A percentile compares a stretch with the other conserved stretches of the same genome.
Conservation (phyloP, 2,888 invertebrate genomes). For the Phortica magna region DNA sequence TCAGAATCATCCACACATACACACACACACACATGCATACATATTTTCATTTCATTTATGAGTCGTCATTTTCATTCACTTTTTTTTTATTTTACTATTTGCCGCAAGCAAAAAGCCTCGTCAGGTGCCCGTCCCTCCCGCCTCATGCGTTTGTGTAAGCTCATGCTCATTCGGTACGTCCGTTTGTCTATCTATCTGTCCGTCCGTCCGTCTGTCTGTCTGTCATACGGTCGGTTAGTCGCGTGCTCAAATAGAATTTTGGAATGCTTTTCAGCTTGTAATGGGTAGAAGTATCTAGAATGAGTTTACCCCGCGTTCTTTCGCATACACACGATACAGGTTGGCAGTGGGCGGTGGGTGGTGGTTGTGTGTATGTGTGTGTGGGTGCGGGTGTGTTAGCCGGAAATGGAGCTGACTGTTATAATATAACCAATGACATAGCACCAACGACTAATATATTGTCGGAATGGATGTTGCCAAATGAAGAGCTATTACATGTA, state of each 20-base stretch:
- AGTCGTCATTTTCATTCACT: conserved; percentile 58
- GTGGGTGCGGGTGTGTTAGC: background rate
- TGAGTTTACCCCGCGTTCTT: background rate
- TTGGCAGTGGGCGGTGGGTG: conserved; percentile 23
- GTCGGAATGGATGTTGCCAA: conserved; percentile 9
- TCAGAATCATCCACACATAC: conserved; percentile 13
- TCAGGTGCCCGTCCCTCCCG: background rate
- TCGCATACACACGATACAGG: too few species aligned
- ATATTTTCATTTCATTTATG: conserved; percentile 55
- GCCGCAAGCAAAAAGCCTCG: background rate
- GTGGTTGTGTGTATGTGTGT: conserved; percentile 31
- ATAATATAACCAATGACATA: conserved; percentile 66
- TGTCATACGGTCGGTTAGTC: conserved; percentile 45
- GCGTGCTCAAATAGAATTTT: conserved; percentile 65
- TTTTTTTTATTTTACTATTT: conserved; percentile 13
- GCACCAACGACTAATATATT: conserved; percentile 35
- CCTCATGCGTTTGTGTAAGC: conserved; percentile 16
- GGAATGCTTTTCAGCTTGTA: conserved; percentile 61
- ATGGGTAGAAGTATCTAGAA: conserved; percentile 36
- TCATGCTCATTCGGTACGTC: conserved; percentile 9
- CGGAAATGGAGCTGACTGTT: conserved; percentile 21
- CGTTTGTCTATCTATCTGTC: conserved; percentile 9
- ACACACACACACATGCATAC: background rate
- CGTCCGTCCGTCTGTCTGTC: conserved; percentile 16
- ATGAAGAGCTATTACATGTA: conserved; percentile 15